Evolutionary conservation across 2,888 invertebrate genomes (phyloP).

Genomic region (Chloroclysta siterata): DNA sequence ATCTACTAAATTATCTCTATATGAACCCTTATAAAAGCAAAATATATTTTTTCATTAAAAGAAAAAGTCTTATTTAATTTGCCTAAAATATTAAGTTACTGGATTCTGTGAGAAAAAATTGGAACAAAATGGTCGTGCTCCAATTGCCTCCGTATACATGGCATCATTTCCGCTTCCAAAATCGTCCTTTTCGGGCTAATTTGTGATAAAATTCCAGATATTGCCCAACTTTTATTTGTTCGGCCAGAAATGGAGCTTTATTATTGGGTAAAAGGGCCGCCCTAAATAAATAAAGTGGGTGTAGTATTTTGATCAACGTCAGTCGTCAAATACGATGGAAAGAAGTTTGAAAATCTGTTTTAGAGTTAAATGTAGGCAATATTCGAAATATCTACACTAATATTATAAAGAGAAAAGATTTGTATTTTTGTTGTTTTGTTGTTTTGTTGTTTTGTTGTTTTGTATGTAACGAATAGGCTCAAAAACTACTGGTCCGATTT

Average conservation of each 20-base stretch:
- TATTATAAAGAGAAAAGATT: too few relatives aligned
- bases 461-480: too few relatives aligned
- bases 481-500: too few relatives aligned
- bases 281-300: slow-evolving; percentile 20
- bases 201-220: slow-evolving; percentile 27
- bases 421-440: too few relatives aligned
- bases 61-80: slow-evolving; percentile 18
- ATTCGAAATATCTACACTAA: too few relatives aligned
- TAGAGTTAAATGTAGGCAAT: too few relatives aligned
- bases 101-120: slow-evolving; percentile 16
- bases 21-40: slow-evolving; percentile 6
- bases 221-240: slow-evolving; percentile 14
- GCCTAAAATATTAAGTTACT: slow-evolving; percentile 23
- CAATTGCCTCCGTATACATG: slow-evolving; percentile 23
- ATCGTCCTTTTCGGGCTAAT: slow-evolving; percentile 24
- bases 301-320: slow-evolving; percentile 7
- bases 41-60: not conserved
- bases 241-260: slow-evolving; percentile 5
- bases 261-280: slow-evolving; percentile 12
- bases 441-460: too few relatives aligned
- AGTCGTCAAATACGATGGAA: not conserved
- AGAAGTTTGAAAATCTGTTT: not conserved
- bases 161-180: slow-evolving; percentile 26
- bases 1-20: slow-evolving; percentile 2
- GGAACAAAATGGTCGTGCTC: slow-evolving; percentile 27